phyloP scores from a whole-genome alignment of 2,797 vertebrate species.

The Pangasius djambal region DNA sequence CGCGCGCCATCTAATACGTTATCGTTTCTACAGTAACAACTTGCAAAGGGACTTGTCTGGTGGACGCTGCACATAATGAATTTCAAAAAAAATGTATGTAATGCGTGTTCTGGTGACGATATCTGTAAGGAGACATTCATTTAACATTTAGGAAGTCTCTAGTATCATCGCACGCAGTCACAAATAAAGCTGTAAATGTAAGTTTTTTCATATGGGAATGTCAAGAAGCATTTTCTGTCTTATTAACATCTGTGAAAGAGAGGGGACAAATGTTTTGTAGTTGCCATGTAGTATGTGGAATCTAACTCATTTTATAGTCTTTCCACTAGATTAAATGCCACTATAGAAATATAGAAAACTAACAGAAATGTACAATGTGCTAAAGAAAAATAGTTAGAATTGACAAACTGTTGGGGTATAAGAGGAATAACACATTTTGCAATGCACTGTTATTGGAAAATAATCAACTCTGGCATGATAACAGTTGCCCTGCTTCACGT shows the following conservation, averaged over 20 bases:
- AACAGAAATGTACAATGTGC: not conserved
- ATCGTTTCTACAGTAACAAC: not conserved
- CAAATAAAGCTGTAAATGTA: not conserved
- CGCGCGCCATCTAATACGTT: not conserved
- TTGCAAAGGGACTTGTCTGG: not conserved
- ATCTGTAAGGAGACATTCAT: not conserved
- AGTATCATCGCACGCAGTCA: not conserved
- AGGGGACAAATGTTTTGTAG: not conserved
- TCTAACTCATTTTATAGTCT: not conserved
- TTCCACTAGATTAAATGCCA: not conserved
- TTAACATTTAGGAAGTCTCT: not conserved
- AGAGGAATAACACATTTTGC: not conserved
- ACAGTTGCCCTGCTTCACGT: not conserved
- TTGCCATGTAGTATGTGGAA: not conserved
- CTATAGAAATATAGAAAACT: not conserved
- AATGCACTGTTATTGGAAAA: not conserved
- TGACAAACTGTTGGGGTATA: not conserved
- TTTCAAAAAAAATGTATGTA: not conserved
- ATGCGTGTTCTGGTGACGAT: not conserved
- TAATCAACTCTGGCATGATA: not conserved
- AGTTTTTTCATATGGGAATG: not conserved
- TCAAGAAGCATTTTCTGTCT: not conserved
- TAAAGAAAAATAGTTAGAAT: not conserved
- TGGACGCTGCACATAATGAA: not conserved
- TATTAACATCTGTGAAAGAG: not conserved